A percentile compares a stretch with the other conserved stretches of the same genome.
phyloP scores from a whole-genome alignment of 2,888 invertebrate species.

The Diogma glabrata region DNA sequence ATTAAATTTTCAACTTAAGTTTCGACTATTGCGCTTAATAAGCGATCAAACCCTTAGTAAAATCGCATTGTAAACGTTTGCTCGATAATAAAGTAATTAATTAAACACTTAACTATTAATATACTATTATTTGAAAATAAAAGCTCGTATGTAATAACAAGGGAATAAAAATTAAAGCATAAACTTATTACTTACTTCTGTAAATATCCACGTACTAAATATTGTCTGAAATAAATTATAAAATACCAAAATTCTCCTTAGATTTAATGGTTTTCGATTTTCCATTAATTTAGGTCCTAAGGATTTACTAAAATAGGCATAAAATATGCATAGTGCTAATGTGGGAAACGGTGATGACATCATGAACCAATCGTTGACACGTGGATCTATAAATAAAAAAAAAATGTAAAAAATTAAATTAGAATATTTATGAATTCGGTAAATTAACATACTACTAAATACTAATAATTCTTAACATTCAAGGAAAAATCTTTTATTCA shows the following conservation, averaged over 20 bases:
- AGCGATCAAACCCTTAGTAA: too few species aligned
- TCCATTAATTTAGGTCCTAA: conserved; percentile 82
- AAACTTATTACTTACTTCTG: conserved; percentile 55
- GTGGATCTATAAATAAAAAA: conserved; percentile 56
- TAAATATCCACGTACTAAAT: conserved; percentile 84
- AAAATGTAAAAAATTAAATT: conserved; percentile 3
- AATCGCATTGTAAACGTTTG: too few species aligned
- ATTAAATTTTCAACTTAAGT: too few species aligned
- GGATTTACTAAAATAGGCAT: conserved; percentile 71
- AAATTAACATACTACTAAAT: not conserved
- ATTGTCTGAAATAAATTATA: conserved; percentile 86
- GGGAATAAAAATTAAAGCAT: too few species aligned
- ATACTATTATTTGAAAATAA: too few species aligned
- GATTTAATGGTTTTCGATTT: conserved; percentile 75
- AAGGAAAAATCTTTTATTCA: not conserved
- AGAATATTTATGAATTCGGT: not conserved
- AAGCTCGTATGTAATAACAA: too few species aligned
- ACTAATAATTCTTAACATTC: not conserved
- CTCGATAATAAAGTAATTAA: too few species aligned
- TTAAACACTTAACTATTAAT: too few species aligned
- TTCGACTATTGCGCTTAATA: too few species aligned
- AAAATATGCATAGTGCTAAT: conserved; percentile 65
- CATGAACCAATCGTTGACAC: conserved; percentile 80
- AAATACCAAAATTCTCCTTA: conserved; percentile 63
- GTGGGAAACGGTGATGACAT: conserved; percentile 85